Base-by-base conservation (phyloP, 2,888 invertebrate genomes). In the Eucera pruinosa region DNA sequence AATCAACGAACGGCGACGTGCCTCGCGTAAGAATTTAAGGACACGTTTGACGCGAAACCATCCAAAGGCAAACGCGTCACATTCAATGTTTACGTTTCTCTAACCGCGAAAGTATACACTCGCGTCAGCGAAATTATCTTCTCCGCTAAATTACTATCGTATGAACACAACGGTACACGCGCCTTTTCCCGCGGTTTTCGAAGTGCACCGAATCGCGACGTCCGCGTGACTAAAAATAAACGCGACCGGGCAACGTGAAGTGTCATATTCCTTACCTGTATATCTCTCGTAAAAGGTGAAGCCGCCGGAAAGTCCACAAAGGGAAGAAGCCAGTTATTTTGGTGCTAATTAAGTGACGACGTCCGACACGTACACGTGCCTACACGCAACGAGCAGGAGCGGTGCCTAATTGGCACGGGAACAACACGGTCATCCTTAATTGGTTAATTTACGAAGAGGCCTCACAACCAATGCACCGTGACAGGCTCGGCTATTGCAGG, bases 261-360 rank as follows among this genome's bases (percentile, higher is more conserved):
- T 27, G 48, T 7, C n/a, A n/a, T 11, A 7, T 43, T 57, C 11
- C 43, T 50, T 18, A 43, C 36, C 6, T 45, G 45, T 45, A 55
- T 57, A 20, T 52, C 11, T 58, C 1, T 52, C 27, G 33, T 13
- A 30, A 54, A 77, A 75, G 76, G 68, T 69, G 52, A 60, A 61
- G 20, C 0, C 52, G 47, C 36, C 47, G 48, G 47, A 20, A 41
- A 55, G 33, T 25, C 20, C 11, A 55, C 33, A 45, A 48, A 68
- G 47, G 45, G 47, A 75, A 70, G 77, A 57, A 69, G 74, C 13
- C 65, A 52, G 80, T 74, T 90, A 90, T 89, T 89, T 88, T 78
- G 71, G 88, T 85, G 77, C 86, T 90, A 89, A 90, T 89, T 90
- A 88, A 89, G 84, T 76, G 81, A 41, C 72, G 73, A 76, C 80